Evolutionary conservation across 1,140 invertebrate genomes (phyloP).

Genomic region (Stegodyphus dumicola): DNA sequence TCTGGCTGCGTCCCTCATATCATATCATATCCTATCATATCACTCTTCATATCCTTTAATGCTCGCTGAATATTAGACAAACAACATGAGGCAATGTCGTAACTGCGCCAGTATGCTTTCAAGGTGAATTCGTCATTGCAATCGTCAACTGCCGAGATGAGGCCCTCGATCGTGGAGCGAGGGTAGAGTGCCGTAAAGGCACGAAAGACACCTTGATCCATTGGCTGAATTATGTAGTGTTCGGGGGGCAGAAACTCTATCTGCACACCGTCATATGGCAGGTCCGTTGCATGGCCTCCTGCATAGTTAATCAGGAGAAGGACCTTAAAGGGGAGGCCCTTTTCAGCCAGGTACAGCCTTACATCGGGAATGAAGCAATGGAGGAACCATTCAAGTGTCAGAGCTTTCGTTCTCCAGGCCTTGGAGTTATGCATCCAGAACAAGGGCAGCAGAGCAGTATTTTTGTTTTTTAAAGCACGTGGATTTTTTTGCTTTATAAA

Average conservation of each 20-base stretch:
- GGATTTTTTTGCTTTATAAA: slow-evolving; percentile 40
- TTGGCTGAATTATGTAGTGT: no score
- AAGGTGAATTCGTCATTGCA: no score
- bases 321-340: slow-evolving; percentile 55
- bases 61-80: no score
- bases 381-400: slow-evolving; percentile 31
- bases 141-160: no score
- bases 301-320: slow-evolving; percentile 61
- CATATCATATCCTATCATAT: no score
- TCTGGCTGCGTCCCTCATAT: no score
- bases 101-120: no score
- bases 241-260: slow-evolving; percentile 38
- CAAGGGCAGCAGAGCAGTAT: slow-evolving; percentile 9
- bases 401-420: slow-evolving; percentile 40
- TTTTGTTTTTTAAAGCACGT: slow-evolving; percentile 42
- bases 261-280: slow-evolving; percentile 26
- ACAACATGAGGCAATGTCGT: no score
- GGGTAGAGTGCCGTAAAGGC: no score
- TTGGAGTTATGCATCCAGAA: slow-evolving; percentile 33
- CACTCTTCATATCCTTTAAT: no score
- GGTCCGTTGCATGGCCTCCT: slow-evolving; percentile 36
- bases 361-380: slow-evolving; percentile 55
- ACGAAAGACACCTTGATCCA: no score
- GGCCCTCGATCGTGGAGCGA: no score
- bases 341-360: slow-evolving; percentile 38